phyloP scores from a whole-genome alignment of 2,113 vertebrate genomes.

The Toxotes jaculatrix region DNA sequence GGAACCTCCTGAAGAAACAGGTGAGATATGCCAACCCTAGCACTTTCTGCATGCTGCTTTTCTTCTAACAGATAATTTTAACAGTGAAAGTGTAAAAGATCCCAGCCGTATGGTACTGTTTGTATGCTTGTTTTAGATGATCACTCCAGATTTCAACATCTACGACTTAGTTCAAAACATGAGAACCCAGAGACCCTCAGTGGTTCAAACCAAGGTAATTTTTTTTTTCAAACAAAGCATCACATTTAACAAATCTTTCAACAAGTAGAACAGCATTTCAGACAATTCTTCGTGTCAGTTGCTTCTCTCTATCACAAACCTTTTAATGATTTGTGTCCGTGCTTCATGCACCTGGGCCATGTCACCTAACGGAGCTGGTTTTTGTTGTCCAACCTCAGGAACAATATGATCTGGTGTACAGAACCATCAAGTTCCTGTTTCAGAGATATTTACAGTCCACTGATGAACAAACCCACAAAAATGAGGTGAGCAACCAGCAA shows the following conservation, averaged over 20 bases:
- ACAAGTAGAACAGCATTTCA: conserved; percentile 42
- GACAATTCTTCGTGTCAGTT: conserved; percentile 1
- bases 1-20: conserved; percentile 91
- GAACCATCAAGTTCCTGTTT: conserved; percentile 89
- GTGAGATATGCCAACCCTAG: conserved; percentile 78
- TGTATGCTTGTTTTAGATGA: conserved; percentile 81
- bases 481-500: conserved; percentile 60
- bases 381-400: conserved; percentile 83
- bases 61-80: no score
- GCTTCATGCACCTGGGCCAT: not conserved
- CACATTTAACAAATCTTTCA: not conserved
- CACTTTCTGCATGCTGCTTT: not conserved
- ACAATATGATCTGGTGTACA: conserved; percentile 95
- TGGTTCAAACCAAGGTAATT: conserved; percentile 96
- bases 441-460: conserved; percentile 84
- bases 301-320: not conserved
- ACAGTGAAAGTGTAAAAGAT: not conserved
- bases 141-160: conserved; percentile 91
- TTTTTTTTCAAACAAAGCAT: not conserved
- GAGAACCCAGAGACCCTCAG: conserved; percentile 93
- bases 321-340: not conserved
- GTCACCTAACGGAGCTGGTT: conserved; percentile 45
- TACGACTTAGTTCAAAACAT: conserved; percentile 91
- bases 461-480: conserved; percentile 22
- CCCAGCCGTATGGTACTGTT: not conserved